Conservation (phyloP, 1,140 invertebrate species). For the Caenorhabditis elegans region WBcel235 BX284605.5:15728001-15728500, state of each 20-base stretch:
- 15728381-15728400: too few species aligned
- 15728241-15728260: slow-evolving; percentile 43
- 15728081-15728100: slow-evolving; percentile 4
- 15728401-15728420: too few species aligned
- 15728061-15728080: slow-evolving; percentile 40
- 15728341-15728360: too few species aligned
- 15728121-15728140: background rate
- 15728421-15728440: too few species aligned
- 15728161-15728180: slow-evolving; percentile 51
- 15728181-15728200: slow-evolving; percentile 49
- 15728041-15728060: background rate
- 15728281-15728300: background rate
- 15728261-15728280: background rate
- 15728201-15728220: slow-evolving; percentile 63
- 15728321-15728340: slow-evolving; percentile 38
- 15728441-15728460: too few species aligned
- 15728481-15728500: too few species aligned
- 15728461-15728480: too few species aligned
- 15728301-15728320: slow-evolving; percentile 42
- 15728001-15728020: slow-evolving; percentile 86
- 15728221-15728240: slow-evolving; percentile 57
- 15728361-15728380: too few species aligned
- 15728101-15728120: slow-evolving; percentile 49
- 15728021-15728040: slow-evolving; percentile 71
- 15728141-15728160: slow-evolving; percentile 28